Base-by-base conservation (phyloP, 2,888 invertebrate genomes). In the Xestia ashworthii region DNA sequence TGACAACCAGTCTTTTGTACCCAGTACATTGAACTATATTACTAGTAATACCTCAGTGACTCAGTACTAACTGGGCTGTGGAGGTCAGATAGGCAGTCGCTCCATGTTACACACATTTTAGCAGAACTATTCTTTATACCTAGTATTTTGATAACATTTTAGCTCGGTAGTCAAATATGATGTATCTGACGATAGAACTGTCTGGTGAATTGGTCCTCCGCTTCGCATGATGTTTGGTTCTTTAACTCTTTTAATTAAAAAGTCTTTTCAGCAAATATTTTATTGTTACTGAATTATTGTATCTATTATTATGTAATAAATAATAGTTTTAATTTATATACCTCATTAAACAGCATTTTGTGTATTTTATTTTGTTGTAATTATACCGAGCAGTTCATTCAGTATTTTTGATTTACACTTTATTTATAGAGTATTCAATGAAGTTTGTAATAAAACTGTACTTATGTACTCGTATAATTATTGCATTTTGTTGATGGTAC, bases 181-280 rank as follows among this genome's bases (percentile, higher is more conserved):
- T 9, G 0, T 62, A 80, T 71, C 62, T 84, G 62, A 84, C 62
- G 62, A 62, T 79, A 71, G 64, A 65, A 58, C 67, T 19, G 41
- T 14, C 48, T 44, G 48, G n/a, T 55, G 25, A 48, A 32, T 48
- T 44, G 72, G 38, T 67, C 0, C 9, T 71, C 25, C 25, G 80
- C 84, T 81, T 81, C 44, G 81, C 81, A 81, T 84, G 81, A 50
- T 38, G 3, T 67, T 55, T 78, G 50, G 48, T 75, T 14, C 4
- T 46, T 72, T 0, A 44, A 25, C 14, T 25, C 65, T 44, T 74
- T 22, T 14, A n/a, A 41, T 58, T 11, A 6, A 48, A 12, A 22
- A 71, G 0, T 32, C 25, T 65, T 50, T 5, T 5, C 44, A 46
- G n/a, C 14, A 50, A 68, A 14, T 38, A 16, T 53, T 44, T 69